Evolutionary conservation across 2,797 vertebrate species (phyloP), one percentile per base, ranked within the genome.

Genomic region (Epinephelus coioides): DNA sequence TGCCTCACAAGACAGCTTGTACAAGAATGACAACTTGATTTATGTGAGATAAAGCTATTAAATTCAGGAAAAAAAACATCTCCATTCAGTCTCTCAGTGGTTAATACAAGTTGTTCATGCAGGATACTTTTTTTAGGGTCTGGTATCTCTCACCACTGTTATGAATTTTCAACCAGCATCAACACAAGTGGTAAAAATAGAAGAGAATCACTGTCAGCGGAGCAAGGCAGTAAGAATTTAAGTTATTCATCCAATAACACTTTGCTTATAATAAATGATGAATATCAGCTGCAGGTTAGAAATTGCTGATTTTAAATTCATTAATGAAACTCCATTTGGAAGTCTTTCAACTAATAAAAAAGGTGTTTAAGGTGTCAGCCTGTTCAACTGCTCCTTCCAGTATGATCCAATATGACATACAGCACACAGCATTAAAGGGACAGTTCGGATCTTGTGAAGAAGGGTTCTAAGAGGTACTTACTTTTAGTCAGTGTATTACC

Each of bases 11-110:
- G 46, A 62, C n/a, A 0, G 46, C 62, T 43, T 43, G 21, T 12
- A 38, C n/a, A 11, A 44, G 18, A 66, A 78, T n/a, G 73, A 79
- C 62, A 78, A 15, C 70, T 15, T 64, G 23, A 44, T 70, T 23
- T 19, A 54, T 57, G 56, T 59, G 46, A 56, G 9, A 62, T 49
- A 11, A 43, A 47, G 38, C 1, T n/a, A 56, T 18, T 34, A 21
- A 1, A 18, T 69, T 67, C 19, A 9, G 15, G n/a, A 67, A 69
- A 61, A 61, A 61, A 71, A 30, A 69, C 3, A 13, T n/a, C 50
- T 23, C 49, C 6, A 40, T 21, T 47, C 23, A 76, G 17, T 23
- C 14, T 34, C 55, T 19, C 27, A 17, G 43, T 15, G 51, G 56
- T 71, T 15, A 50, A 47, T 15, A 49, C 18, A 70, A 38, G 23